These are phyloP conservation scores for Triplophysa siluroides DNA, from an alignment of 2,113 vertebrate genomes.

Conservation along the genomic window DNA sequence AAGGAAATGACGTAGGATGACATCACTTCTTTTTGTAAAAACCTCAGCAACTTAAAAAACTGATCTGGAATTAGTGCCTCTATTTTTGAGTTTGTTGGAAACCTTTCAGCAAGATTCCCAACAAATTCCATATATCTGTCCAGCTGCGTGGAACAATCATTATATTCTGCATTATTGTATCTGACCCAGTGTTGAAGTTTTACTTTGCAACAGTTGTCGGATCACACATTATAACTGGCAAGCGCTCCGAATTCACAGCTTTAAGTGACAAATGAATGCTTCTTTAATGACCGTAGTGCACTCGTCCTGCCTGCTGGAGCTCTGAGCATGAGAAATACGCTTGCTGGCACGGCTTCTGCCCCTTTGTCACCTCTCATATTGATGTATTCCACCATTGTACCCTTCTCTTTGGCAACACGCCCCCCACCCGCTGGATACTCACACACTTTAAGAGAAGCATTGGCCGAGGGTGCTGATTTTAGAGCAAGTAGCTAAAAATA, in stretches of 20 bases:
- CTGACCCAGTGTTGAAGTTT: background rate
- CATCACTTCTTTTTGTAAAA: background rate
- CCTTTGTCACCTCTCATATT: slow-evolving; percentile 15
- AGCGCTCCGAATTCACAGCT: background rate
- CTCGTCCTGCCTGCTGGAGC: background rate
- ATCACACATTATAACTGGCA: background rate
- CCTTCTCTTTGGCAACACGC: slow-evolving; percentile 24
- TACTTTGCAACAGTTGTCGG: background rate
- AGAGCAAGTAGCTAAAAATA: slow-evolving; percentile 40
- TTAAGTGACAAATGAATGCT: background rate
- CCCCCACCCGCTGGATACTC: background rate
- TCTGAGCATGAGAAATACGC: slow-evolving; percentile 15
- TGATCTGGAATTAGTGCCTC: background rate
- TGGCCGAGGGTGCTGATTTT: slow-evolving; percentile 33
- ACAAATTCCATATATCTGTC: background rate
- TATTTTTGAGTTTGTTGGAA: background rate
- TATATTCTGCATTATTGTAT: slow-evolving; percentile 24
- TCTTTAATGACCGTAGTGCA: background rate
- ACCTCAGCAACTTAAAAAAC: background rate
- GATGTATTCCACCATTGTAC: slow-evolving; percentile 15
- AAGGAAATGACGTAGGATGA: background rate
- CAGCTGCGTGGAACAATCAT: slow-evolving; percentile 14
- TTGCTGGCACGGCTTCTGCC: background rate
- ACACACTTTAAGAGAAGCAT: background rate
- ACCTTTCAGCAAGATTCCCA: background rate